Evolutionary conservation across 2,888 invertebrate genomes (phyloP).

Genomic region (Psylliodes chrysocephalus): DNA sequence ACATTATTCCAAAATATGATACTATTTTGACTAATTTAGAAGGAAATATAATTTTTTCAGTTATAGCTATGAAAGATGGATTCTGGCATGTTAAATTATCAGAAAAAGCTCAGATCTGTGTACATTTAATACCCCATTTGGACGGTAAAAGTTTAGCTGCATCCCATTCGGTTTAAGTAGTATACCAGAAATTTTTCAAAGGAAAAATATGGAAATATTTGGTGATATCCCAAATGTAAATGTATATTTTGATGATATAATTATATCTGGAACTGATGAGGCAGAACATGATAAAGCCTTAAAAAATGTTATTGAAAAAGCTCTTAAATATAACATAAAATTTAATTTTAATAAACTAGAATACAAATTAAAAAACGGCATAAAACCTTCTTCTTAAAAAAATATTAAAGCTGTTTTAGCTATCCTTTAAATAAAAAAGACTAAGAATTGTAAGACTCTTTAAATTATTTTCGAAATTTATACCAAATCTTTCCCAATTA

Average conservation of each 20-base stretch:
- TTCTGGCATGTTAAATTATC: too few relatives aligned
- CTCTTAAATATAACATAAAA: constrained; percentile 39
- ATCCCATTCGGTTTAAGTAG: constrained; percentile 46
- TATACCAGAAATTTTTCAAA: constrained; percentile 47
- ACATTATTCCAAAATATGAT: background rate
- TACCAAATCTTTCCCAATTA: constrained; percentile 38
- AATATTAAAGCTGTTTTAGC: constrained; percentile 36
- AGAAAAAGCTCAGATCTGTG: too few relatives aligned
- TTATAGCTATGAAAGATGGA: too few relatives aligned
- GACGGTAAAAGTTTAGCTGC: constrained; percentile 44
- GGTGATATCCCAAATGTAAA: constrained; percentile 45
- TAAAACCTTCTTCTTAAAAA: constrained; percentile 31
- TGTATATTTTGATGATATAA: constrained; percentile 50
- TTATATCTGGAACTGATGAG: constrained; percentile 37
- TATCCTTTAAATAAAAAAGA: constrained; percentile 34
- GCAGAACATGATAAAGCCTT: constrained; percentile 41
- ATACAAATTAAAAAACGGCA: constrained; percentile 35
- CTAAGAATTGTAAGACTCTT: constrained; percentile 38
- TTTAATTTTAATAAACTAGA: constrained; percentile 45
- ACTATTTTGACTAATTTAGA: too few relatives aligned
- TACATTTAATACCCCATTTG: constrained; percentile 37
- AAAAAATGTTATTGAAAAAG: constrained; percentile 32
- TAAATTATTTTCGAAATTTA: constrained; percentile 43
- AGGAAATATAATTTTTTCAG: too few relatives aligned
- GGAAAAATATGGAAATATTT: constrained; percentile 38